Conservation (phyloP, 1,140 invertebrate genomes). For the Muscidifurax raptorellus region DNA sequence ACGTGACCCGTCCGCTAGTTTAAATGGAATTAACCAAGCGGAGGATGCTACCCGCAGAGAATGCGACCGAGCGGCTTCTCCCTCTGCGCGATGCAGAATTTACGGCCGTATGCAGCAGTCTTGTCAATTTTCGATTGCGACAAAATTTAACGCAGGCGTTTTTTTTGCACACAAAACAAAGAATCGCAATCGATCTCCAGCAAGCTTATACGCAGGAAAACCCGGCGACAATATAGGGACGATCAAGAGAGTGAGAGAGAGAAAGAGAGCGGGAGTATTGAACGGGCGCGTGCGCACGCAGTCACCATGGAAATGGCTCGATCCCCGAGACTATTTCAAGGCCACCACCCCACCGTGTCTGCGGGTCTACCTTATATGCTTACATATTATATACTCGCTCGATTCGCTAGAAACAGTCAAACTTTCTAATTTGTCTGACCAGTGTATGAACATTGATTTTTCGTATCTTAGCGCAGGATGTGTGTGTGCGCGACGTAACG, state of each 20-base stretch:
- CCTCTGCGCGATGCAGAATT: constrained; percentile 1
- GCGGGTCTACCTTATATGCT: neutral
- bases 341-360: constrained; percentile 23
- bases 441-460: neutral
- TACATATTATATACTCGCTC: neutral
- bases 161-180: neutral
- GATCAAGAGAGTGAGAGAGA: neutral
- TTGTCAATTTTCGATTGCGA: constrained; percentile 8
- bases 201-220: neutral
- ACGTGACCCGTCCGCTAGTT: constrained; percentile 21
- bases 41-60: constrained; percentile 31
- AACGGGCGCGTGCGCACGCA: neutral
- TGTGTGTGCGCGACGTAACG: neutral
- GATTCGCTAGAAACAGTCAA: neutral
- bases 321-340: constrained; percentile 44
- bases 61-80: constrained; percentile 12
- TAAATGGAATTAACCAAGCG: constrained; percentile 16
- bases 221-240: neutral
- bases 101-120: neutral
- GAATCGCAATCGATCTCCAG: neutral
- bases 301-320: constrained; percentile 48
- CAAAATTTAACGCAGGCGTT: neutral
- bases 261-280: neutral
- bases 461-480: neutral
- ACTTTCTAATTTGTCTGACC: neutral